A percentile compares a stretch with the other conserved stretches of the same genome.
These are phyloP conservation scores for Drosophila neotestacea DNA, from an alignment of 2,888 invertebrate genomes.

Conservation along the genomic window DNA sequence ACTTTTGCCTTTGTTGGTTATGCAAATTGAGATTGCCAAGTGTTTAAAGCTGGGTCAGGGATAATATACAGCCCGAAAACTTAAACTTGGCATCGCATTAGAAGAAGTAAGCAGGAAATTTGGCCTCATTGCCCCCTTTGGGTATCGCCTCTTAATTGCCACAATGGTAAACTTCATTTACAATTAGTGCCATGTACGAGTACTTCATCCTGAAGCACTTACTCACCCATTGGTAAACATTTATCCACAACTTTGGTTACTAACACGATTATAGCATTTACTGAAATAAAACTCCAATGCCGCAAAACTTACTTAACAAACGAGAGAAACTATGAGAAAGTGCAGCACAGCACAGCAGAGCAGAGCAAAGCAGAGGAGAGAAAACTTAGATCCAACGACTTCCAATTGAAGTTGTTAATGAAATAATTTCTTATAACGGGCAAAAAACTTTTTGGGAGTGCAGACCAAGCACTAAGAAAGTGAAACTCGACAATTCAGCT, in stretches of 20 bases:
- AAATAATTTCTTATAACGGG: slow-evolving; percentile 72
- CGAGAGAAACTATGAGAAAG: slow-evolving; percentile 48
- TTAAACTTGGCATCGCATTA: slow-evolving; percentile 1
- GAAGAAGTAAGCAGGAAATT: slow-evolving; percentile 1
- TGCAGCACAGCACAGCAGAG: slow-evolving; percentile 30
- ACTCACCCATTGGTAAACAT: slow-evolving; percentile 74
- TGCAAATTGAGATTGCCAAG: slow-evolving; percentile 66
- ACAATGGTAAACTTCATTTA: slow-evolving; percentile 74
- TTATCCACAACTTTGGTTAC: slow-evolving; percentile 73
- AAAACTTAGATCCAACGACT: slow-evolving; percentile 62
- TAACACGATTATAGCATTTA: slow-evolving; percentile 75
- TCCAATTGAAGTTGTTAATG: slow-evolving; percentile 78
- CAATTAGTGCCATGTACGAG: slow-evolving; percentile 68
- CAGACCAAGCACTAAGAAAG: slow-evolving; percentile 55
- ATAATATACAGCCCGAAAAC: slow-evolving; percentile 15
- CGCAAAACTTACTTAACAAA: slow-evolving; percentile 45
- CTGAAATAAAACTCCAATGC: slow-evolving; percentile 60
- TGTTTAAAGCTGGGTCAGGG: slow-evolving; percentile 41
- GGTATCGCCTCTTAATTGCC: slow-evolving; percentile 45
- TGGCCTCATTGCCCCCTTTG: neutral
- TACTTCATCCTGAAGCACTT: slow-evolving; percentile 53
- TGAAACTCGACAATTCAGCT: slow-evolving; percentile 72
- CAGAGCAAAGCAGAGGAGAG: neutral
- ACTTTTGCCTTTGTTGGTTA: slow-evolving; percentile 52
- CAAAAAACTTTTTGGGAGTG: slow-evolving; percentile 47